Base-by-base conservation (phyloP, 2,797 vertebrate species). In the Chanos chanos region DNA sequence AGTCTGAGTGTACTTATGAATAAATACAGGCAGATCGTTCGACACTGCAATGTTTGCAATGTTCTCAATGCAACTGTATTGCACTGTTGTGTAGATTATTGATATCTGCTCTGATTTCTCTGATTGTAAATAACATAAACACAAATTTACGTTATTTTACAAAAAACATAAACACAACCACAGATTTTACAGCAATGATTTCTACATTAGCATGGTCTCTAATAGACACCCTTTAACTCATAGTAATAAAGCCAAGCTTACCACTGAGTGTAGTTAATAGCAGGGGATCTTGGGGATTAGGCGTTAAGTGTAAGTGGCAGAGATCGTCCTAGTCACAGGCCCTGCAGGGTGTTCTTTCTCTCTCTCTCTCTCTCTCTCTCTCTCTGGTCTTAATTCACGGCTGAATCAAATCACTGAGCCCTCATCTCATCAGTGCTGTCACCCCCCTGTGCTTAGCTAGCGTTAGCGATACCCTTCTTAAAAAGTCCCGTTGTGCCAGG, bases 161-260 rank as follows among this genome's bases (percentile, higher is more conserved):
- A 62, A 41, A 75, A 83, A 78, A 89, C 85, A 83, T 84, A 83
- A 77, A 78, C 75, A 68, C 77, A 77, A 81, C 83, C 58, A 70
- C 43, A n/a, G 18, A 43, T 43, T 19, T 19, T 43, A 34, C 37
- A 40, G 43, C 12, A 4, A 9, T 9, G 19, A 43, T 43, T 43
- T 43, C 34, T 71, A 75, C 81, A 81, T 82, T 81, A 79, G 76
- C 82, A 82, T 76, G 83, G 85, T 88, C 87, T 86, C 85, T 79
- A 36, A 77, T 84, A 87, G 87, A 89, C 87, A 79, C 90, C 84
- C 89, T 89, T 91, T 91, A 90, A 90, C 80, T 89, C 88, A 91
- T 86, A n/a, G n/a, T n/a, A n/a, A n/a, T n/a, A n/a, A n/a, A n/a
- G n/a, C n/a, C n/a, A 78, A 77, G 80, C 70, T 80, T 85, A 81